Evolutionary conservation across 1,140 invertebrate species (phyloP).

Genomic region (Musca domestica): DNA sequence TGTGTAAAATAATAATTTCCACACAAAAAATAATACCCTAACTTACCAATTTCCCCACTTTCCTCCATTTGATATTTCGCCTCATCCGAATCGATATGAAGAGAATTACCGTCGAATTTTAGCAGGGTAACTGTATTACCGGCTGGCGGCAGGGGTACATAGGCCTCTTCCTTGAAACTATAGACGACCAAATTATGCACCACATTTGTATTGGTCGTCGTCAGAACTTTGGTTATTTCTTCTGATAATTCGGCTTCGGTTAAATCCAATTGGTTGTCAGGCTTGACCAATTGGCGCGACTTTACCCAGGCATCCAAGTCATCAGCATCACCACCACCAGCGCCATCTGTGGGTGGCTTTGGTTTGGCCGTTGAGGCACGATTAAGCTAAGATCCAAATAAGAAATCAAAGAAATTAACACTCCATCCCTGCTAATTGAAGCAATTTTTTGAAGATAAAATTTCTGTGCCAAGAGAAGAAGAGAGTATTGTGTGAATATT

Average conservation of each 20-base stretch:
- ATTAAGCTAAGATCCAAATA: neutral
- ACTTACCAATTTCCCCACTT: conserved; percentile 52
- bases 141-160: conserved; percentile 58
- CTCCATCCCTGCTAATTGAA: too few relatives aligned
- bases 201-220: conserved; percentile 70
- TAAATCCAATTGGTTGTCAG: conserved; percentile 72
- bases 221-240: conserved; percentile 73
- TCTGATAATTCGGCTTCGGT: conserved; percentile 76
- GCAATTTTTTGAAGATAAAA: neutral
- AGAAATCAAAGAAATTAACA: neutral
- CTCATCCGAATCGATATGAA: conserved; percentile 70
- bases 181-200: conserved; percentile 69
- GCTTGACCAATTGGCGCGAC: conserved; percentile 59
- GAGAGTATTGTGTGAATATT: neutral
- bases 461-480: neutral
- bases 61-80: conserved; percentile 64
- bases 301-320: conserved; percentile 51
- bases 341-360: neutral
- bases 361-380: neutral
- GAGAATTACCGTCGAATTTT: conserved; percentile 63
- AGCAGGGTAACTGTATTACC: conserved; percentile 65
- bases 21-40: too few relatives aligned
- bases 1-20: too few relatives aligned
- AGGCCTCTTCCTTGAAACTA: conserved; percentile 63
- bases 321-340: conserved; percentile 40